These are phyloP conservation scores for Sebastes matsubarae DNA, from an alignment of 2,797 vertebrate genomes.

Conservation along the genomic window DNA sequence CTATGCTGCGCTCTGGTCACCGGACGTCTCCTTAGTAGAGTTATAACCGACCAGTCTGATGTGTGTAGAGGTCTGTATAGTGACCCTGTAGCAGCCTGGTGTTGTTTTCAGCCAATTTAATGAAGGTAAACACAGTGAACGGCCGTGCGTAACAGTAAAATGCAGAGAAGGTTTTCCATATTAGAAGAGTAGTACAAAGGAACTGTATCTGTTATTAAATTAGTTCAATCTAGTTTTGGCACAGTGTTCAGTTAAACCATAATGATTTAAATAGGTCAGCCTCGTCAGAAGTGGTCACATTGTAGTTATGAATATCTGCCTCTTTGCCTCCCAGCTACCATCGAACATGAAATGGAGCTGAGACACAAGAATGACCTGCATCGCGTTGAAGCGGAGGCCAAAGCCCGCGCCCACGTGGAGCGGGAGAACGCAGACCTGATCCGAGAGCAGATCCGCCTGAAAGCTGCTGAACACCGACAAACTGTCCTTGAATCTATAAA, in stretches of 20 bases:
- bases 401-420: conserved; percentile 85
- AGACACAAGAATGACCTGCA: conserved; percentile 89
- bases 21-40: too few relatives aligned
- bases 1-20: too few relatives aligned
- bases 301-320: not conserved
- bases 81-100: too few relatives aligned
- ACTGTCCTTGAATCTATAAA: conserved; percentile 89
- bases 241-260: not conserved
- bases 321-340: conserved; percentile 73
- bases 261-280: conserved; percentile 1
- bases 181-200: not conserved
- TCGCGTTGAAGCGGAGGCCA: conserved; percentile 87
- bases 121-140: too few relatives aligned
- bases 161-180: not conserved
- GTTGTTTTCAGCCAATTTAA: too few relatives aligned
- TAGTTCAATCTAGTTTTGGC: not conserved
- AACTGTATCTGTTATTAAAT: not conserved
- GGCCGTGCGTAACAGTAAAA: too few relatives aligned
- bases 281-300: not conserved
- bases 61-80: too few relatives aligned
- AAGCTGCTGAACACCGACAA: conserved; percentile 90
- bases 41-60: too few relatives aligned
- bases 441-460: conserved; percentile 90
- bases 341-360: conserved; percentile 91
- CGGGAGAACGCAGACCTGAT: conserved; percentile 90